Evolutionary conservation across 2,888 invertebrate species (phyloP).

Genomic region (Marronus borbonicus): DNA sequence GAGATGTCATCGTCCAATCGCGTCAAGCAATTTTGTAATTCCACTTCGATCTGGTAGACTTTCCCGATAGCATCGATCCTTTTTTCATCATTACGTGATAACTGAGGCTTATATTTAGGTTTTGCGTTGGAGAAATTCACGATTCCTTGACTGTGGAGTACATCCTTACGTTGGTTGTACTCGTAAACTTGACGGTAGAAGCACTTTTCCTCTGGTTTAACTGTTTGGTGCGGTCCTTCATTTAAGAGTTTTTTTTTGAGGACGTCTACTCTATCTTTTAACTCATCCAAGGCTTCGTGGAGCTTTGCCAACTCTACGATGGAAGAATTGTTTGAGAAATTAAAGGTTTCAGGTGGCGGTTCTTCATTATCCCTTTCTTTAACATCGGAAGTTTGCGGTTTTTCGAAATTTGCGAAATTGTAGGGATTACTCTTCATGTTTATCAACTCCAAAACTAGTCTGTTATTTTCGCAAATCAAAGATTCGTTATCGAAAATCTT

Average conservation of each 20-base stretch:
- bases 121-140: neutral
- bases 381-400: neutral
- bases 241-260: neutral
- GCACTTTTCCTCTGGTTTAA: neutral
- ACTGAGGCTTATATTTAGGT: neutral
- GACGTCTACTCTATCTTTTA: neutral
- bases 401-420: neutral
- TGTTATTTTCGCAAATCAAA: neutral
- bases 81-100: neutral
- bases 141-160: constrained; percentile 1
- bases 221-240: neutral
- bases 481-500: constrained; percentile 10
- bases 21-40: neutral
- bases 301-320: neutral
- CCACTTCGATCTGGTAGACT: constrained; percentile 8
- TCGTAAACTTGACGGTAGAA: neutral
- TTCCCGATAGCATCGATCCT: neutral
- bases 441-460: neutral
- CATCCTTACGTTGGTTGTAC: neutral
- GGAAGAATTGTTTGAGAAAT: neutral
- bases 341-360: neutral
- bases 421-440: neutral
- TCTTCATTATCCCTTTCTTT: neutral
- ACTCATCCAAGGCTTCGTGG: neutral
- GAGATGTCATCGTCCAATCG: neutral